phyloP scores from a whole-genome alignment of 2,113 vertebrate species.

The Actinemys pallida region DNA sequence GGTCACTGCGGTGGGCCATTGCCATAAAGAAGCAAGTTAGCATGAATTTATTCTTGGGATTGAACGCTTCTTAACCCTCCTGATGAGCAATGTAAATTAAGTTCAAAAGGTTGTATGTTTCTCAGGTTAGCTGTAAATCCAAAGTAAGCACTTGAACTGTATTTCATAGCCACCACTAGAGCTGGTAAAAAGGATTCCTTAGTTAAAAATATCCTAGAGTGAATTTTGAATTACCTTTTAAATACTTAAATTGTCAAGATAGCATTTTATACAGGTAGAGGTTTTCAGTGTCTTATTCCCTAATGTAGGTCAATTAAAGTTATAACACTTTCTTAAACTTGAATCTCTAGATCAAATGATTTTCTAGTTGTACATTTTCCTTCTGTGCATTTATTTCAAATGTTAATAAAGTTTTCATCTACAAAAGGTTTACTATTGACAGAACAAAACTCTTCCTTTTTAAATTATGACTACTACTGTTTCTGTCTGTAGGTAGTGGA shows the following conservation, averaged over 20 bases:
- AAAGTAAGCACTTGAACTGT: conserved; percentile 11
- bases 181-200: conserved; percentile 46
- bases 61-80: conserved; percentile 29
- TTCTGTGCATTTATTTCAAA: conserved; percentile 71
- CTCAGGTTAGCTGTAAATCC: conserved; percentile 15
- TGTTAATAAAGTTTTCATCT: conserved; percentile 81
- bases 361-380: conserved; percentile 54
- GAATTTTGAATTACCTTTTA: conserved; percentile 59
- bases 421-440: conserved; percentile 74
- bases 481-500: conserved; percentile 94
- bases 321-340: conserved; percentile 52
- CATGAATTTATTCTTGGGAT: conserved; percentile 35
- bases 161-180: neutral
- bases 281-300: conserved; percentile 53
- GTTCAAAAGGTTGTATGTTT: conserved; percentile 27
- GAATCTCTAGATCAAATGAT: conserved; percentile 51
- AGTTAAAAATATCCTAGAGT: conserved; percentile 25
- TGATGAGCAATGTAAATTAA: conserved; percentile 42
- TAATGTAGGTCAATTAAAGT: conserved; percentile 66
- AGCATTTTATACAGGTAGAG: conserved; percentile 30
- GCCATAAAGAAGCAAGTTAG: conserved; percentile 23
- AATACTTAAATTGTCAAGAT: conserved; percentile 60
- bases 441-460: conserved; percentile 79
- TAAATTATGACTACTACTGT: conserved; percentile 77
- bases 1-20: neutral